A percentile compares a stretch with the other conserved stretches of the same genome.
phyloP scores from a whole-genome alignment of 2,797 vertebrate species.

The Squalus acanthias region DNA sequence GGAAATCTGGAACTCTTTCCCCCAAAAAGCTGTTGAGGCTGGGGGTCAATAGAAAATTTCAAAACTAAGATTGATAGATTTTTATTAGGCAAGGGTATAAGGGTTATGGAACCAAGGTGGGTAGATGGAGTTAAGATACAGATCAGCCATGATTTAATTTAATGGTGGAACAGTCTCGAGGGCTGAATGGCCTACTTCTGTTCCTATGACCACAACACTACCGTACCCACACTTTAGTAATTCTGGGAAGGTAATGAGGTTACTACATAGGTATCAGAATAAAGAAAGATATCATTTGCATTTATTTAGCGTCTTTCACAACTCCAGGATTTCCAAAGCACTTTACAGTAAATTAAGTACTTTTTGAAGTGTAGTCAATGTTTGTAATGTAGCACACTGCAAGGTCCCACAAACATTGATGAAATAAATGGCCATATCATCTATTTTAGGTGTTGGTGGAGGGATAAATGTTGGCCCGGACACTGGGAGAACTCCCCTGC shows the following conservation, averaged over 20 bases:
- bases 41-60: background rate
- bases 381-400: background rate
- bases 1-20: background rate
- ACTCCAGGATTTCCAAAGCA: background rate
- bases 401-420: no score
- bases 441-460: no score
- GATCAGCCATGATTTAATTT: background rate
- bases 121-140: background rate
- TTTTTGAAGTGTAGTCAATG: background rate
- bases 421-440: no score
- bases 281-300: background rate
- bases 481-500: background rate
- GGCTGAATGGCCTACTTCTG: background rate
- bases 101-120: background rate
- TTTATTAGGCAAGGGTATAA: background rate
- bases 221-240: background rate
- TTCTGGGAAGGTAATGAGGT: background rate
- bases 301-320: background rate
- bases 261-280: background rate
- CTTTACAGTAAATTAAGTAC: background rate
- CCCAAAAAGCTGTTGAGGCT: background rate
- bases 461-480: background rate
- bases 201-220: background rate
- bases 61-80: background rate
- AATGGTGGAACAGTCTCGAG: background rate